A percentile compares a stretch with the other conserved stretches of the same genome.
Conservation (phyloP, 1,140 invertebrate species). For the Diorhabda elongata region DNA sequence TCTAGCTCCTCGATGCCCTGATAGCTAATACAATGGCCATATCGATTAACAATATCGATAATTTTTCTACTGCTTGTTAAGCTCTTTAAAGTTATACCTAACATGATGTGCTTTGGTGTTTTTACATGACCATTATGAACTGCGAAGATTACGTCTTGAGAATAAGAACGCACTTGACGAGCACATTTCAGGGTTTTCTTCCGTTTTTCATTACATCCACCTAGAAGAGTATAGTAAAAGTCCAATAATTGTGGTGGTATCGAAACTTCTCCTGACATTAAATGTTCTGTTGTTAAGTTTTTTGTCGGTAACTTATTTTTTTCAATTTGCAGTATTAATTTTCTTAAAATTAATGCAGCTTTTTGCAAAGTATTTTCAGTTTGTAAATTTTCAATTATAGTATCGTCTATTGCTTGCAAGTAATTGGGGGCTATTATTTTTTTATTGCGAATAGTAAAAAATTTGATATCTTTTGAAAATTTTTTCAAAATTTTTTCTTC, state of each 20-base stretch:
- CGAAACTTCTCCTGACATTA: not conserved
- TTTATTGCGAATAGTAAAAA: too few relatives aligned
- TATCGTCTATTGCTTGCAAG: too few relatives aligned
- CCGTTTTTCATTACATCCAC: constrained; percentile 4
- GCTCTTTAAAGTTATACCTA: too few relatives aligned
- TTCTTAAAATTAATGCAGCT: not conserved
- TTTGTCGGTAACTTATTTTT: constrained; percentile 6
- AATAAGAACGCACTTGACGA: not conserved
- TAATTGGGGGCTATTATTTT: too few relatives aligned
- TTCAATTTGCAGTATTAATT: not conserved
- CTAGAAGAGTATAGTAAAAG: not conserved
- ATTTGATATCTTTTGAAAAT: too few relatives aligned
- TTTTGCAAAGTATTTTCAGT: not conserved
- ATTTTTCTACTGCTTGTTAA: too few relatives aligned
- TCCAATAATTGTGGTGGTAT: constrained; percentile 7
- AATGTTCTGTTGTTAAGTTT: constrained; percentile 4
- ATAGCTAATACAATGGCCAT: too few relatives aligned
- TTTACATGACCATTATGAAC: not conserved
- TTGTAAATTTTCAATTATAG: too few relatives aligned
- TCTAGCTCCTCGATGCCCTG: constrained; percentile 27
- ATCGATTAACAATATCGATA: too few relatives aligned
- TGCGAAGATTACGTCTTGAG: not conserved
- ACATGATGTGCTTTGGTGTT: too few relatives aligned
- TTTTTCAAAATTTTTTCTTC: too few relatives aligned
- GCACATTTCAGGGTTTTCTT: not conserved